Conservation (phyloP, 1,140 invertebrate species). For the Neuroterus valhalla region DNA sequence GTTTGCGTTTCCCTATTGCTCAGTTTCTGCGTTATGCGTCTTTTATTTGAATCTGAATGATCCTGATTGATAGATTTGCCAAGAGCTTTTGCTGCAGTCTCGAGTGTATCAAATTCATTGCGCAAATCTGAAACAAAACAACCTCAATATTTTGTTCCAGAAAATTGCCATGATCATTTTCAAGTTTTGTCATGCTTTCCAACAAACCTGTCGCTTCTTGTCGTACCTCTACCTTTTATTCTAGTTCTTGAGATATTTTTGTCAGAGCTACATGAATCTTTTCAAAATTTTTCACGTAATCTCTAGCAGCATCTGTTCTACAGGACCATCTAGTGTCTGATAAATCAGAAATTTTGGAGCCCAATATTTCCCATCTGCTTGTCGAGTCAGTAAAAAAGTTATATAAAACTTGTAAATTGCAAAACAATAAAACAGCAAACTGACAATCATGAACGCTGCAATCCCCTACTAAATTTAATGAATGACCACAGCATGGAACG, state of each 20-base stretch:
- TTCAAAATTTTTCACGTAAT: slow-evolving; percentile 16
- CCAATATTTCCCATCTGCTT: slow-evolving; percentile 31
- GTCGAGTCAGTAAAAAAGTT: slow-evolving; percentile 42
- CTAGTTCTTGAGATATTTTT: neutral
- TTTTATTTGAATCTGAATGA: slow-evolving; percentile 30
- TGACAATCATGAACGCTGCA: slow-evolving; percentile 30
- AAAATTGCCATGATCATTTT: slow-evolving; percentile 34
- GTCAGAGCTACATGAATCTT: neutral
- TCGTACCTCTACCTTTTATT: slow-evolving; percentile 20
- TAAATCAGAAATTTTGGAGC: neutral
- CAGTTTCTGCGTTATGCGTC: slow-evolving; percentile 28
- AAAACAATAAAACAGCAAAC: slow-evolving; percentile 34
- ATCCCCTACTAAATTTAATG: slow-evolving; percentile 39
- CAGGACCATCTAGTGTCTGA: slow-evolving; percentile 26
- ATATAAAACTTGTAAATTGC: slow-evolving; percentile 34
- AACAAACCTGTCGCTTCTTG: slow-evolving; percentile 8
- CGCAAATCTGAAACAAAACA: slow-evolving; percentile 26
- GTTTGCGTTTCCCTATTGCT: neutral
- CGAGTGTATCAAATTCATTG: slow-evolving; percentile 26
- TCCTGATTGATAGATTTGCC: slow-evolving; percentile 31
- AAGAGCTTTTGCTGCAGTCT: slow-evolving; percentile 36
- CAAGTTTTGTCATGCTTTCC: slow-evolving; percentile 22
- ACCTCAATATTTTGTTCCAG: slow-evolving; percentile 32
- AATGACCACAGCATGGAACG: neutral
- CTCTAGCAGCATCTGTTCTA: slow-evolving; percentile 21